phyloP scores from a whole-genome alignment of 2,113 vertebrate genomes.

The Mugil cephalus region DNA sequence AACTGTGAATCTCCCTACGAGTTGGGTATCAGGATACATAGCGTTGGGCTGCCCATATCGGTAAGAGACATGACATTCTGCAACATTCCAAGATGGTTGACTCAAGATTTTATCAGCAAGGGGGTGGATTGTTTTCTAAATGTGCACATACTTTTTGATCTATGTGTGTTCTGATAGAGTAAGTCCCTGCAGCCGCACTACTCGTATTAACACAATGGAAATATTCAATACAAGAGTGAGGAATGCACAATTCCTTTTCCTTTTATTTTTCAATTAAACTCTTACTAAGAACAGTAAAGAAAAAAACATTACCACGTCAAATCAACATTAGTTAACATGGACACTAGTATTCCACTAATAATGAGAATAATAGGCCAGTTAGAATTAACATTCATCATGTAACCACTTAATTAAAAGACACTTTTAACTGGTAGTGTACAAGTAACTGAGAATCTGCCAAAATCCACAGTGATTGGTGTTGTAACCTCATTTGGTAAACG shows the following conservation, averaged over 20 bases:
- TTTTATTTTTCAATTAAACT: not conserved
- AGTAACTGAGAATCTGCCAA: too few relatives aligned
- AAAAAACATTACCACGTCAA: too few relatives aligned
- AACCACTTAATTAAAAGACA: too few relatives aligned
- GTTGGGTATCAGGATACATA: constrained; percentile 83
- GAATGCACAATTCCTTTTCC: not conserved
- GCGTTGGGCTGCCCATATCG: constrained; percentile 80
- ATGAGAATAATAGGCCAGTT: too few relatives aligned
- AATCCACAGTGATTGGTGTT: too few relatives aligned
- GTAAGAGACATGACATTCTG: constrained; percentile 62
- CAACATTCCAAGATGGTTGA: not conserved
- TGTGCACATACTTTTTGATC: not conserved
- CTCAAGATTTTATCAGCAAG: not conserved
- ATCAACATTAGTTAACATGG: not conserved
- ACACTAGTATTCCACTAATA: too few relatives aligned
- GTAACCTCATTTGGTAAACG: too few relatives aligned
- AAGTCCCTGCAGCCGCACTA: not conserved
- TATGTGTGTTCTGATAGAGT: not conserved
- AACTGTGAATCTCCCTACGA: constrained; percentile 82
- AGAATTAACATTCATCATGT: too few relatives aligned
- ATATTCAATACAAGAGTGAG: not conserved
- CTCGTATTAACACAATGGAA: too few relatives aligned
- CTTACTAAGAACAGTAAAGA: not conserved
- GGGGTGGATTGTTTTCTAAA: not conserved
- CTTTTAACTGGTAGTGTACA: too few relatives aligned